Evolutionary conservation across 2,888 invertebrate species (phyloP), one percentile per base, ranked within the genome.

Genomic region (Limnephilus rhombicus): DNA sequence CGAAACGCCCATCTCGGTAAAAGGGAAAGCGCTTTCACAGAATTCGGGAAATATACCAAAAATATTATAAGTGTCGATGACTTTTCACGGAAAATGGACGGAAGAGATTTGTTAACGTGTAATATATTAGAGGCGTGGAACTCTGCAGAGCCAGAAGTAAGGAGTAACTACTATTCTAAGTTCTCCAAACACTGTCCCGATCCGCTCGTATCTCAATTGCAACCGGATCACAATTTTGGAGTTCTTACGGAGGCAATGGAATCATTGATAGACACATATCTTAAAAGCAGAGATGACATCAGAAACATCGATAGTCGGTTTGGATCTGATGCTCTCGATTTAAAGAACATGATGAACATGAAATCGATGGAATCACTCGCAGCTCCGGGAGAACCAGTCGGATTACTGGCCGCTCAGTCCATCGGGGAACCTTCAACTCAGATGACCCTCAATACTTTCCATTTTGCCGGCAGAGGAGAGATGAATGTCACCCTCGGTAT

Each of bases 401-500:
- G 99, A 4, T 95, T 99, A 34, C 95, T 99, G 93, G 99, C 99
- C 24, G 99, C 99, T 2, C 99, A 99, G 96, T 99, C 99, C 0
- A 98, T 99, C 93, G 99, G 99, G 92, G 99, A 99, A 95, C 99
- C 99, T 0, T 99, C 99, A 2, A 99, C 99, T 92, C 99, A 99
- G 97, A 99, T 99, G 99, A 99, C 99, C 94, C 96, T 99, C 95
- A 99, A 99, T 95, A 99, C 99, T 82, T 99, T 99, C 95, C 99
- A 99, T 95, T 99, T 99, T 95, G 99, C 99, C 94, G 99, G 99
- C 95, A 98, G 99, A 96, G 99, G 99, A 96, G 99, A 99, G 96
- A 99, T 99, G 99, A 99, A 99, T 96, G 99, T 99, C 0, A 99
- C 99, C 0, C 96, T 99, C n/a, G 99, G 99, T 96, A 99, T 99